phyloP scores from a whole-genome alignment of 1,140 invertebrate genomes.

The Stenopsyche tienmushanensis region DNA sequence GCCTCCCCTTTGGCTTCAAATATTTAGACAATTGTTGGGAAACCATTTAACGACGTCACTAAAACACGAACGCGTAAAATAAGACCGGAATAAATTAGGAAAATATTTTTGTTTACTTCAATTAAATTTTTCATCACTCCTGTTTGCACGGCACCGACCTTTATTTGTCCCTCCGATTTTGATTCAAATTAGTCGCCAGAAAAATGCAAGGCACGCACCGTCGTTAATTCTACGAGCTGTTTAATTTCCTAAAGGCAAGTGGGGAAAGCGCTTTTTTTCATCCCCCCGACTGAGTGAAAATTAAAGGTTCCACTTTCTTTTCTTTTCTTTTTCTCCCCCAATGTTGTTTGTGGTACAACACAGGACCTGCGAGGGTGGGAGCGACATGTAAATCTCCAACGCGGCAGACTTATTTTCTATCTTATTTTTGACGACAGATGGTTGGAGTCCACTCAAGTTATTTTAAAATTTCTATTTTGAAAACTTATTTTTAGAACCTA shows the following conservation, averaged over 20 bases:
- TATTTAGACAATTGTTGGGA: too few species aligned
- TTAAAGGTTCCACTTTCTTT: slow-evolving; percentile 38
- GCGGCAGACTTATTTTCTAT: neutral
- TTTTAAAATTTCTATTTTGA: too few species aligned
- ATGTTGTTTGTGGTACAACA: slow-evolving; percentile 28
- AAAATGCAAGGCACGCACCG: slow-evolving; percentile 37
- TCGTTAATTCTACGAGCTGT: slow-evolving; percentile 33
- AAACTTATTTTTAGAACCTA: too few species aligned
- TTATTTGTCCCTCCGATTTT: slow-evolving; percentile 27
- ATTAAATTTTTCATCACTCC: slow-evolving; percentile 18
- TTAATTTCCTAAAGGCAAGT: slow-evolving; percentile 34
- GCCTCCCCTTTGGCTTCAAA: too few species aligned
- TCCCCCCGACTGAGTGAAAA: slow-evolving; percentile 35
- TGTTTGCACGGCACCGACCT: slow-evolving; percentile 1
- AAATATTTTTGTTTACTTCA: too few species aligned
- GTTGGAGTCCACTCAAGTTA: too few species aligned
- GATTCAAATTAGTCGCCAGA: slow-evolving; percentile 32
- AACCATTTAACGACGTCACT: too few species aligned
- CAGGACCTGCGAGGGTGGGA: slow-evolving; percentile 9
- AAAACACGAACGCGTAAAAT: too few species aligned
- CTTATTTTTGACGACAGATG: too few species aligned
- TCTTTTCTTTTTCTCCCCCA: slow-evolving; percentile 15
- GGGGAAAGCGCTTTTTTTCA: slow-evolving; percentile 14
- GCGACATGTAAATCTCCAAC: slow-evolving; percentile 35
- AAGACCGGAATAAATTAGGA: too few species aligned